phyloP scores from a whole-genome alignment of 2,113 vertebrate genomes.

The Corvus cornix region DNA sequence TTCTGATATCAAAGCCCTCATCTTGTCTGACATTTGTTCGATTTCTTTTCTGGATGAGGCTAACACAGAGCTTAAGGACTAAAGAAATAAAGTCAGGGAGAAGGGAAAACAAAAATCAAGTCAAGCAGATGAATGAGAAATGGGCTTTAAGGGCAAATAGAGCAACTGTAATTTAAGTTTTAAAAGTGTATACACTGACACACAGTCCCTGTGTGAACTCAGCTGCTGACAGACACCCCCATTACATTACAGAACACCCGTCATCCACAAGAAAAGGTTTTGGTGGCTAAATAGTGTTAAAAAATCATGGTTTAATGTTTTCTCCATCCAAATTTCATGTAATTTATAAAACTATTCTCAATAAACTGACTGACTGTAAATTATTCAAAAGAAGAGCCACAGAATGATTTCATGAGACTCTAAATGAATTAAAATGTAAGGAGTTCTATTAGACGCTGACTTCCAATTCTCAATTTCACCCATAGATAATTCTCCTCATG shows the following conservation, averaged over 20 bases:
- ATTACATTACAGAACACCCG: neutral
- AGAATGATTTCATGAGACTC: neutral
- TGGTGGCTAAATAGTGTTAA: neutral
- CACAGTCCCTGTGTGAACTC: neutral
- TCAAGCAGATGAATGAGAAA: slow-evolving; percentile 77
- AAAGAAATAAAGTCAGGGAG: slow-evolving; percentile 79
- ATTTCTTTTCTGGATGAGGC: slow-evolving; percentile 87
- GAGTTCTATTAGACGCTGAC: neutral
- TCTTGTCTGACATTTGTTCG: slow-evolving; percentile 86
- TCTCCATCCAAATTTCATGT: neutral
- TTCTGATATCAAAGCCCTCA: slow-evolving; percentile 85
- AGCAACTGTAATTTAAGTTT: neutral
- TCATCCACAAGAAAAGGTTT: neutral
- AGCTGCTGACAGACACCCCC: neutral
- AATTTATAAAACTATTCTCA: neutral
- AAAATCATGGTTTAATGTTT: neutral
- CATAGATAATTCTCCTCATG: neutral
- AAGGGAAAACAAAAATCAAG: slow-evolving; percentile 78
- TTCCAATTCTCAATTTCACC: neutral
- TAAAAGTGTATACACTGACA: slow-evolving; percentile 18
- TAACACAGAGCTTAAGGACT: slow-evolving; percentile 93
- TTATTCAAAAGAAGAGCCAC: neutral
- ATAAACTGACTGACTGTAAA: neutral
- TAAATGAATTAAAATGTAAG: neutral
- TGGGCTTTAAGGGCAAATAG: slow-evolving; percentile 48